phyloP scores from a whole-genome alignment of 2,113 vertebrate genomes.

The Peromyscus californicus region DNA sequence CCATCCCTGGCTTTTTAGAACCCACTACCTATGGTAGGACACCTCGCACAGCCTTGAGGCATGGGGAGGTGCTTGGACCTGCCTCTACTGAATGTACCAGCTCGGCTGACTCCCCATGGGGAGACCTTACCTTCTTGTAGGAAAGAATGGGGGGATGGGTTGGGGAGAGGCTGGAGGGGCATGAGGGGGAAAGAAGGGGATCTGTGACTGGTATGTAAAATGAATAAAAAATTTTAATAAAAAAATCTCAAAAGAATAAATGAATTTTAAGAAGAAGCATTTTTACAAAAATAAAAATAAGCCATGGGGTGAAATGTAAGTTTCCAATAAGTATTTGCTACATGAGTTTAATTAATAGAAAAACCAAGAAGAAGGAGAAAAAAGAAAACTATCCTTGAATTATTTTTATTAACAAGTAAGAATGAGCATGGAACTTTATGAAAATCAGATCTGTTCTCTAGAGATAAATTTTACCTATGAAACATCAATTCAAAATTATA shows the following conservation, averaged over 20 bases:
- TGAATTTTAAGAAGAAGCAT: neutral
- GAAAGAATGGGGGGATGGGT: too few relatives aligned
- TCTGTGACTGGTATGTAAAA: too few relatives aligned
- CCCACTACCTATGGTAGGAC: too few relatives aligned
- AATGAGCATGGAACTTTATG: neutral
- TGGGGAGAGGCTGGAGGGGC: too few relatives aligned
- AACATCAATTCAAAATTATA: neutral
- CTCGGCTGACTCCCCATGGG: too few relatives aligned
- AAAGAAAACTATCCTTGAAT: neutral
- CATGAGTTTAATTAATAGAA: neutral
- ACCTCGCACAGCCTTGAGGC: too few relatives aligned
- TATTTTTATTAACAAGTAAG: slow-evolving; percentile 30
- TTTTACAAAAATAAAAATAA: slow-evolving; percentile 7
- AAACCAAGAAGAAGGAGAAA: neutral
- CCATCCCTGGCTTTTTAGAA: too few relatives aligned
- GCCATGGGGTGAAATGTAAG: neutral
- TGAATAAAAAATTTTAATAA: neutral
- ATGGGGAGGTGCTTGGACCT: too few relatives aligned
- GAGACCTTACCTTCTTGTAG: too few relatives aligned
- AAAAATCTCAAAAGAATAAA: neutral
- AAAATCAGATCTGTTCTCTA: neutral
- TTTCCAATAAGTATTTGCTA: neutral
- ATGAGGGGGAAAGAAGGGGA: too few relatives aligned
- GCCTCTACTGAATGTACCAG: too few relatives aligned
- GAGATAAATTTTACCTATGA: slow-evolving; percentile 21